These are phyloP conservation scores for Wiebesia pumilae DNA, from an alignment of 1,140 invertebrate species.

Conservation along the genomic window DNA sequence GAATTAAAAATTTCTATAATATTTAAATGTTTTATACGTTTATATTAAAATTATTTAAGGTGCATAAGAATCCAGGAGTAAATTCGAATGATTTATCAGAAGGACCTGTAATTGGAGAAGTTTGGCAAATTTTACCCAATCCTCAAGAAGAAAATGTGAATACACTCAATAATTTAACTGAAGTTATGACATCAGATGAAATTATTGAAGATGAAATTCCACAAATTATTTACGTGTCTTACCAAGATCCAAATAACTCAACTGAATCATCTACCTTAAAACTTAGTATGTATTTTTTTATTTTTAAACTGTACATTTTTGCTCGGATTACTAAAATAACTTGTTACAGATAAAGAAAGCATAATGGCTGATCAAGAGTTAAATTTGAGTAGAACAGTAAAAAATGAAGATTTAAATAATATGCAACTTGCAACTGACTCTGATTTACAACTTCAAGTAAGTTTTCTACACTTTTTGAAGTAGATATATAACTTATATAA, in stretches of 20 bases:
- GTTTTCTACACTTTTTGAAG: not conserved
- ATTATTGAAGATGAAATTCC: constrained; percentile 64
- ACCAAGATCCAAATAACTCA: constrained; percentile 72
- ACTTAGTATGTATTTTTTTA: constrained; percentile 61
- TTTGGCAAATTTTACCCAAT: constrained; percentile 69
- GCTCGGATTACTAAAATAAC: not conserved
- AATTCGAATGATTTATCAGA: constrained; percentile 58
- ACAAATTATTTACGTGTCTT: constrained; percentile 75
- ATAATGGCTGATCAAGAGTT: constrained; percentile 56
- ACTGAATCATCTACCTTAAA: constrained; percentile 69
- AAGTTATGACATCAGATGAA: constrained; percentile 62
- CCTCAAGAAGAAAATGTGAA: constrained; percentile 60
- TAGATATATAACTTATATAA: not conserved
- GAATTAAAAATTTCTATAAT: too few relatives aligned
- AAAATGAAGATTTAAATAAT: constrained; percentile 57
- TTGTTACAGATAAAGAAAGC: constrained; percentile 52
- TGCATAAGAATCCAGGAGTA: constrained; percentile 38
- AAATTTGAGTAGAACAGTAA: constrained; percentile 54
- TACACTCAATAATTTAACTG: constrained; percentile 57
- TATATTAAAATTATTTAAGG: not conserved
- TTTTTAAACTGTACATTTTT: constrained; percentile 18
- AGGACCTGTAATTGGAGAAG: constrained; percentile 43
- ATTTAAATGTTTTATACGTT: not conserved
- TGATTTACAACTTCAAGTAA: constrained; percentile 70
- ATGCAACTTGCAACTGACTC: constrained; percentile 63